Evolutionary conservation across 2,797 vertebrate genomes (phyloP).

Genomic region (Sparidentex hasta): DNA sequence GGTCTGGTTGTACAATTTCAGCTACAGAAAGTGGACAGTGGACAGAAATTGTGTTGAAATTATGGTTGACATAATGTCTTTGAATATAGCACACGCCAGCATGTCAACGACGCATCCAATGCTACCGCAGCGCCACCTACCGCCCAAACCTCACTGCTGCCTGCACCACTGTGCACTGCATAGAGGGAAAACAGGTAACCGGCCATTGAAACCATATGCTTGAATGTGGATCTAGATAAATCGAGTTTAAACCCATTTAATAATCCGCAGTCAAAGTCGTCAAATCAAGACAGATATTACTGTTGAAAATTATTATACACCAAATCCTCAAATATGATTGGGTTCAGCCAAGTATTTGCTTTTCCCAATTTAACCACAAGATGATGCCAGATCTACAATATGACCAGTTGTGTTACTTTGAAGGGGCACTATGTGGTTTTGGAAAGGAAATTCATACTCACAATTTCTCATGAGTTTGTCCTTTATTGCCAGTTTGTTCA

Average conservation of each 20-base stretch:
- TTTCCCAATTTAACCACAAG: conserved; percentile 56
- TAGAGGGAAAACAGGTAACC: not conserved
- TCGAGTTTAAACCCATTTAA: not conserved
- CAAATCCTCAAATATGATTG: not conserved
- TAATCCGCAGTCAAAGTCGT: not conserved
- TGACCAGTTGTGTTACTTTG: not conserved
- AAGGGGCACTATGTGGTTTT: too few relatives aligned
- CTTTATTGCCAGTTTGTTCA: too few relatives aligned
- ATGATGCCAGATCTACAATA: conserved; percentile 54
- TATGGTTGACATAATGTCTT: not conserved
- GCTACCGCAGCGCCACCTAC: conserved; percentile 33
- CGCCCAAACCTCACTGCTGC: not conserved
- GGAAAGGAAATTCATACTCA: too few relatives aligned
- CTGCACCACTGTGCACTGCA: not conserved
- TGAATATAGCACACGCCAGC: conserved; percentile 43
- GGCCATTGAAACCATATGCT: not conserved
- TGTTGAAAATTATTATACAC: too few relatives aligned
- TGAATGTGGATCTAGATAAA: not conserved
- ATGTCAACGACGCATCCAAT: not conserved
- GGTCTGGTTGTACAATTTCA: rapidly evolving
- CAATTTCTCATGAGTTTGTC: too few relatives aligned
- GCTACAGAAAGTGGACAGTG: rapidly evolving
- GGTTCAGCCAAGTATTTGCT: not conserved
- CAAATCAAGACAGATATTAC: not conserved
- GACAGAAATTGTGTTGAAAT: not conserved